Evolutionary conservation across 64 coral and sea anemone genomes (phyloP).

Genomic region (Pocillopora damicornis): DNA sequence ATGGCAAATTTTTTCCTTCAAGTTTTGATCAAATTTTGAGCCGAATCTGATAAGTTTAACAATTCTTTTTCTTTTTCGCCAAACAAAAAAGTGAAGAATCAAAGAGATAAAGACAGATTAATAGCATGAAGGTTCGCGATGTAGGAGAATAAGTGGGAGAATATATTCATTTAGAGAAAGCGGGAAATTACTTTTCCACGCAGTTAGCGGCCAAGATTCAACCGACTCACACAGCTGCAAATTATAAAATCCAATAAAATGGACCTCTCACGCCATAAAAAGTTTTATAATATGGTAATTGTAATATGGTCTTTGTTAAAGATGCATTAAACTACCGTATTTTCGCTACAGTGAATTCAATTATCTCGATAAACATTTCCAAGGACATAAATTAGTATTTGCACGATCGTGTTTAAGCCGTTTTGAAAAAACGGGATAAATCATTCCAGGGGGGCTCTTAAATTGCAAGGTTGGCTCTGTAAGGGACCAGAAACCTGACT

Average conservation of each 20-base stretch:
- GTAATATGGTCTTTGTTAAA: no score
- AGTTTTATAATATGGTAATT: no score
- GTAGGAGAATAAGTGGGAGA: not conserved
- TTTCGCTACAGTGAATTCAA: no score
- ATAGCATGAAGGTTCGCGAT: not conserved
- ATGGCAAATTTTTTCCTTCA: not conserved
- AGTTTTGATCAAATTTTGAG: no score
- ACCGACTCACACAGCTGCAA: not conserved
- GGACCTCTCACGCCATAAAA: not conserved
- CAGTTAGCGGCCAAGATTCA: not conserved
- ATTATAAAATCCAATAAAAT: not conserved
- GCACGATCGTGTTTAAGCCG: not conserved
- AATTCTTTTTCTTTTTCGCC: no score
- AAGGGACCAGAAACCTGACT: constrained; percentile 12
- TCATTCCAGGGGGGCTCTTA: not conserved
- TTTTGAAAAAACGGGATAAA: not conserved
- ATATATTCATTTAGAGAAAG: not conserved
- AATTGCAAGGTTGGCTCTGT: not conserved
- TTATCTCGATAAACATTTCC: not conserved
- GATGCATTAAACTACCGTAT: no score
- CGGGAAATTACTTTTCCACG: not conserved
- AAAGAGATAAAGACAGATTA: no score
- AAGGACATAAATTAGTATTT: not conserved
- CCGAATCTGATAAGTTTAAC: no score
- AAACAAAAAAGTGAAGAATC: no score